Base-by-base conservation (phyloP, 1,140 invertebrate genomes). In the Drosophila saltans region DNA sequence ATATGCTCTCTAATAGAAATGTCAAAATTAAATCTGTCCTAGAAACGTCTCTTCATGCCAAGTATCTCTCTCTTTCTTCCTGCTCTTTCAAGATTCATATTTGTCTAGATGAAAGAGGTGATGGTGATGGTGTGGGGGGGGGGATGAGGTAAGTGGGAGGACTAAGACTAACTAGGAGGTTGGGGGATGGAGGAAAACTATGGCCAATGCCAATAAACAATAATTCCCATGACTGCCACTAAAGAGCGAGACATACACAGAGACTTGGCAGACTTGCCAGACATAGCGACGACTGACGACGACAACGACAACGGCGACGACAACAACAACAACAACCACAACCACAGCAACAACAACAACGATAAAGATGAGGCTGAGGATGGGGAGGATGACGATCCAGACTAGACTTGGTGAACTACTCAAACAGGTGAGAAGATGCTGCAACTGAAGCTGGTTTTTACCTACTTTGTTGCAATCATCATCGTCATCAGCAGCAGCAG, bases 211-310 rank as follows among this genome's bases (percentile, higher is more conserved):
- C 84, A 84, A 89, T 89, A 89, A 89, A 89, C 85, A 89, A 89
- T 89, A 89, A 89, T 89, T 89, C 84, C 84, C 84, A 89, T 89
- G 84, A 89, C 84, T 89, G 84, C 84, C 84, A 89, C 76, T 75
- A 72, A 77, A 77, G 16, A 52, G 80, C 83, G 80, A 81, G 81
- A 88, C 76, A 63, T 79, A 77, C 69, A 83, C 72, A 67, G 62
- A 65, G 84, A 88, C 84, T 89, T 89, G 81, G 84, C 84, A 89
- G 84, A 89, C 84, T 89, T 89, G 78, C 84, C 84, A 89, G 84
- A 89, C 84, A 89, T 72, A 52, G 84, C 84, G 84, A 84, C 77
- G 70, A 65, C 77, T 69, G 55, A 41, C 52, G 33, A 57, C 41
- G 28, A 43, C 73, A 72, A 63, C 72, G 57, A 57, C 41, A n/a